Conservation (phyloP, 2,113 vertebrate genomes). For the Pseudorectes ferrugineus region DNA sequence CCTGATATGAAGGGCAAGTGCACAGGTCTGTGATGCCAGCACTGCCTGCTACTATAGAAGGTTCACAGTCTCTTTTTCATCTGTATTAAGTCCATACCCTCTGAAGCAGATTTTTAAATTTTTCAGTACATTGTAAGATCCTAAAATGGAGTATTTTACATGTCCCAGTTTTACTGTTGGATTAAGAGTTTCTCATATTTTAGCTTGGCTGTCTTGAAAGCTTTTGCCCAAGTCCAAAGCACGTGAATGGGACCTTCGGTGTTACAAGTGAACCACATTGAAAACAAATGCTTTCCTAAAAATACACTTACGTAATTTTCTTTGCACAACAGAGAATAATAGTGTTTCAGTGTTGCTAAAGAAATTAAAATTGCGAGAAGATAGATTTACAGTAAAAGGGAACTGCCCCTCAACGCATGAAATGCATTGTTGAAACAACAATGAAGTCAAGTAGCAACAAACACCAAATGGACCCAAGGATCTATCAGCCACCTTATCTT, state of each 20-base stretch:
- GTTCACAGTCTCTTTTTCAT: background rate
- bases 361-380: background rate
- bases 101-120: background rate
- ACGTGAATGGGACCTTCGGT: background rate
- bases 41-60: background rate
- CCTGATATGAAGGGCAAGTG: background rate
- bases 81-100: background rate
- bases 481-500: slow-evolving; percentile 22
- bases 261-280: background rate
- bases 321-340: background rate
- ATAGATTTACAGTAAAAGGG: background rate
- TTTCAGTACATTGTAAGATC: background rate
- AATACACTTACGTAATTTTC: background rate
- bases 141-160: background rate
- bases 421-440: background rate
- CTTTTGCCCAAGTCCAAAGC: background rate
- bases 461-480: background rate
- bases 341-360: background rate
- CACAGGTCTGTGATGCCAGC: background rate
- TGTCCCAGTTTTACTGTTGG: background rate
- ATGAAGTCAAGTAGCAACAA: background rate
- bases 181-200: background rate
- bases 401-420: background rate
- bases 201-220: background rate
- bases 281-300: background rate